Conservation (phyloP, 2,113 vertebrate species). For the Mystacornis crossleyi region DNA sequence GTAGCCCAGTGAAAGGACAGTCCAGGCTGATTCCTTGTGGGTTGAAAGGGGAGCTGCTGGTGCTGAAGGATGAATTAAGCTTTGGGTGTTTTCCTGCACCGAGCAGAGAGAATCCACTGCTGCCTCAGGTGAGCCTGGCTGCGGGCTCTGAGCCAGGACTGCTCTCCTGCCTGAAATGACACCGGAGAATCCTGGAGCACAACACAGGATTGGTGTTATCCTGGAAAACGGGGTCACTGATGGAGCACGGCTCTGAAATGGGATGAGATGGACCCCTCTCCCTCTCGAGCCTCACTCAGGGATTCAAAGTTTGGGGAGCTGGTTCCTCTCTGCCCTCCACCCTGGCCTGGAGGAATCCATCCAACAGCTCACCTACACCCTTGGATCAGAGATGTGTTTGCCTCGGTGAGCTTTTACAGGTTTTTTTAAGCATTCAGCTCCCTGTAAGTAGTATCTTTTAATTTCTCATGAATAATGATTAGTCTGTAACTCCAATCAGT, state of each 20-base stretch:
- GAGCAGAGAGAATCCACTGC: neutral
- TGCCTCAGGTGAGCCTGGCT: neutral
- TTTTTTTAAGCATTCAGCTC: neutral
- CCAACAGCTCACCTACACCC: neutral
- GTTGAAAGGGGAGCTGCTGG: neutral
- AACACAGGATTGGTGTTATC: neutral
- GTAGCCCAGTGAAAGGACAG: neutral
- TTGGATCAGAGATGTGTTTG: neutral
- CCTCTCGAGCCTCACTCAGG: neutral
- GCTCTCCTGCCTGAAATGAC: neutral
- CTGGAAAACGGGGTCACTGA: neutral
- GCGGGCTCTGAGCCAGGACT: neutral
- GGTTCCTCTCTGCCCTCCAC: neutral
- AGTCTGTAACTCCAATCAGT: constrained; percentile 35
- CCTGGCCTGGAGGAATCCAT: neutral
- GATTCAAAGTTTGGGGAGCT: neutral
- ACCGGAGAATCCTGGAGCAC: neutral
- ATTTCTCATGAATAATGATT: constrained; percentile 65
- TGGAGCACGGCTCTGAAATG: neutral
- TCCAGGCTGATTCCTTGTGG: neutral
- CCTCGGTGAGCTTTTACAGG: neutral
- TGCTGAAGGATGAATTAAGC: neutral
- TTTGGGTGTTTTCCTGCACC: neutral
- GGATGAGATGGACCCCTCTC: neutral
- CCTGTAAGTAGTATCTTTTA: constrained; percentile 1